These are phyloP conservation scores for Conus ventricosus DNA, from an alignment of 1,140 invertebrate genomes.

Conservation along the genomic window DNA sequence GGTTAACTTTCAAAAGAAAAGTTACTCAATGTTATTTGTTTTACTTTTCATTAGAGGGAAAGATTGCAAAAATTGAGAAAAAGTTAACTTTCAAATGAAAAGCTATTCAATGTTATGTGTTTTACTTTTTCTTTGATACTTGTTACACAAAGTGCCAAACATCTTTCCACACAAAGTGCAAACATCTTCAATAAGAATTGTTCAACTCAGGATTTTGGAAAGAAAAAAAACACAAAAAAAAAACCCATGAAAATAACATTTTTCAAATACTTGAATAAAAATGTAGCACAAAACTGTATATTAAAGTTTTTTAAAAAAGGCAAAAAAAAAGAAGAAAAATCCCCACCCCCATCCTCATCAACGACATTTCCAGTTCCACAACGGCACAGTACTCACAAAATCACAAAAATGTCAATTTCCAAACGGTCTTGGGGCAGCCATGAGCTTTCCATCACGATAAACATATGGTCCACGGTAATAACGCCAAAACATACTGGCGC, in stretches of 20 bases:
- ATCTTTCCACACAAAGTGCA: neutral
- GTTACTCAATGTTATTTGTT: too few relatives aligned
- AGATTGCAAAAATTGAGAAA: neutral
- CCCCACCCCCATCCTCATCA: too few relatives aligned
- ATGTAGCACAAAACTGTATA: too few relatives aligned
- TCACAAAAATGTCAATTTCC: neutral
- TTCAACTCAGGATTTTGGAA: too few relatives aligned
- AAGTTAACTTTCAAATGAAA: neutral
- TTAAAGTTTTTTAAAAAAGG: too few relatives aligned
- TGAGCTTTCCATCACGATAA: slow-evolving; percentile 37
- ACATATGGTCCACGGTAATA: slow-evolving; percentile 83
- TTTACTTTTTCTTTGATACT: neutral
- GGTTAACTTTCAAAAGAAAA: too few relatives aligned
- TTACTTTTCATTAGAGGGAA: too few relatives aligned
- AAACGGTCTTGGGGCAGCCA: slow-evolving; percentile 15
- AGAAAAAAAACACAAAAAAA: too few relatives aligned
- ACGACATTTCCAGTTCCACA: too few relatives aligned
- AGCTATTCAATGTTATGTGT: neutral
- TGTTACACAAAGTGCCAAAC: neutral
- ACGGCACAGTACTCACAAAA: neutral
- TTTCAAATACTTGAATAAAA: too few relatives aligned
- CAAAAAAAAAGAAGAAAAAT: too few relatives aligned
- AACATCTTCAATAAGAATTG: neutral
- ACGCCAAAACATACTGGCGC: slow-evolving; percentile 87
- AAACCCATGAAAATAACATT: too few relatives aligned